phyloP scores from a whole-genome alignment of 2,797 vertebrate species.

The Helicolenus hilgendorfi region DNA sequence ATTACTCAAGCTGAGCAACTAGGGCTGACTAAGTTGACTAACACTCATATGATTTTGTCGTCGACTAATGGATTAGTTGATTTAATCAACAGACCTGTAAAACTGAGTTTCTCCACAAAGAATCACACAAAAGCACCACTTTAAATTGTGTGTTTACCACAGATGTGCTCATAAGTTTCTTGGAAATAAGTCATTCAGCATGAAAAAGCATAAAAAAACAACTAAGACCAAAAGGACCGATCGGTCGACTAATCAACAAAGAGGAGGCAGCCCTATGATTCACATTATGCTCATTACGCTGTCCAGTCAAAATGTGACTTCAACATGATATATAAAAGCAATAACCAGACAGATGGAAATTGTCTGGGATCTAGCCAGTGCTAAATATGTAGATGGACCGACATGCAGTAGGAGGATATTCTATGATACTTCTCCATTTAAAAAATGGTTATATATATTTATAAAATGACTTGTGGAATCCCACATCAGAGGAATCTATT shows the following conservation, averaged over 20 bases:
- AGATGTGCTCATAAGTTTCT: too few species aligned
- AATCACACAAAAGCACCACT: too few species aligned
- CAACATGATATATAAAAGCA: constrained; percentile 14
- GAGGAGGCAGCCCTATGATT: not conserved
- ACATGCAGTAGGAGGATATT: not conserved
- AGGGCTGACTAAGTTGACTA: too few species aligned
- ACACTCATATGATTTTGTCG: too few species aligned
- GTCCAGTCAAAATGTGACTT: constrained; percentile 5
- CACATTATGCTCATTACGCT: not conserved
- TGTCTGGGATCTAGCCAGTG: not conserved
- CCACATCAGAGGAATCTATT: not conserved
- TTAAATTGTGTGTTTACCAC: too few species aligned
- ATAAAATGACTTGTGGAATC: not conserved
- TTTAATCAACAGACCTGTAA: too few species aligned
- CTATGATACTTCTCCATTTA: not conserved
- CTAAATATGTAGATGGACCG: not conserved
- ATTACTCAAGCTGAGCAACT: not conserved
- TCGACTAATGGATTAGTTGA: too few species aligned
- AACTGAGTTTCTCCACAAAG: too few species aligned
- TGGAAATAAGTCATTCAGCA: too few species aligned
- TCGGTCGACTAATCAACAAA: too few species aligned
- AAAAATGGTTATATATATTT: not conserved
- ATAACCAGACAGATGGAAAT: not conserved
- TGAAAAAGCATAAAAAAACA: too few species aligned
- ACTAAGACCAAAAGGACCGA: too few species aligned